Evolutionary conservation across 2,888 invertebrate species (phyloP).

Genomic region (Catocala sponsa): DNA sequence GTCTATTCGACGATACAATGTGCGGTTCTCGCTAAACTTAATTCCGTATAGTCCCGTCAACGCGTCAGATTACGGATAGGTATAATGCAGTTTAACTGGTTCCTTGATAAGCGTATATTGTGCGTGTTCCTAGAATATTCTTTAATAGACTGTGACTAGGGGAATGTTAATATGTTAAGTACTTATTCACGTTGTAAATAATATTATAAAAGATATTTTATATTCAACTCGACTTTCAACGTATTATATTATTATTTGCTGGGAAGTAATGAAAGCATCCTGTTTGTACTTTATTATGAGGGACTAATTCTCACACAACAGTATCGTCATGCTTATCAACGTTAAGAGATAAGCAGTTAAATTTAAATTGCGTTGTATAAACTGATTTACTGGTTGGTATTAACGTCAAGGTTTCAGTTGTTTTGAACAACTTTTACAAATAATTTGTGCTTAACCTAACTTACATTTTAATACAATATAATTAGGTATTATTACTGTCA

Average conservation of each 20-base stretch:
- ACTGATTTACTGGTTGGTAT: background rate
- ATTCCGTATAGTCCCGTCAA: conserved; percentile 69
- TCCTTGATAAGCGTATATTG: conserved; percentile 52
- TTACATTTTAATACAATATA: too few relatives aligned
- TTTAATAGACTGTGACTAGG: conserved; percentile 40
- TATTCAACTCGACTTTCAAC: conserved; percentile 31
- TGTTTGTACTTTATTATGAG: conserved; percentile 6
- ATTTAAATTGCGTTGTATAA: background rate
- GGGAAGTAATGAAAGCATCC: conserved; percentile 10
- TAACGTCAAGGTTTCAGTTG: background rate
- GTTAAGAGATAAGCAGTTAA: background rate
- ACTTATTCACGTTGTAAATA: conserved; percentile 29
- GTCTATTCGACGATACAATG: conserved; percentile 60
- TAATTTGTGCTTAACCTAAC: too few relatives aligned
- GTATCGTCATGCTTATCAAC: background rate
- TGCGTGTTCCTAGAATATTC: conserved; percentile 55
- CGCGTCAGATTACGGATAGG: conserved; percentile 71
- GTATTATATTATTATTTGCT: conserved; percentile 16
- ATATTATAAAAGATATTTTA: conserved; percentile 19
- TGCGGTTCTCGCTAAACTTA: conserved; percentile 74
- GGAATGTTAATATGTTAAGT: conserved; percentile 34
- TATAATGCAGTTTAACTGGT: conserved; percentile 58
- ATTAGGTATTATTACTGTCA: too few relatives aligned
- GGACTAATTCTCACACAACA: background rate
- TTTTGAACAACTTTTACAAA: background rate